Base-by-base conservation (phyloP, 1,140 invertebrate species). In the Papilio polytes region DNA sequence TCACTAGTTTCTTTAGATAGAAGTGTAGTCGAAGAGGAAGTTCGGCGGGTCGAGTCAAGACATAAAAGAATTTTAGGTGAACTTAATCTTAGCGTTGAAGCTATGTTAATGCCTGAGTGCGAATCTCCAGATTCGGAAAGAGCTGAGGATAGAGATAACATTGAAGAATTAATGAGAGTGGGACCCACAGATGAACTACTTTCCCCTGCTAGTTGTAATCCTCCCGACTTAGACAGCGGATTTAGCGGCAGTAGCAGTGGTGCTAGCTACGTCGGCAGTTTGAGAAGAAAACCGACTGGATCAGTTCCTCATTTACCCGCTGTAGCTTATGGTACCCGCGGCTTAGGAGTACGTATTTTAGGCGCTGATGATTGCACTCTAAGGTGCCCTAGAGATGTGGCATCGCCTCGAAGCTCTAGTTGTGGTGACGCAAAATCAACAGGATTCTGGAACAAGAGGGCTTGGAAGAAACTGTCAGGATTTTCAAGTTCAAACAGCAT, bases 71-170 rank as follows among this genome's bases (percentile, higher is more conserved):
- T 98, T 80, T 96, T 98, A 76, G 98, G 97, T 48, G 97, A 98
- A 90, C 94, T 98, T 56, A 98, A 98, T 95, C 95, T 98, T 48
- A 97, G 98, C 84, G 97, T 98, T 46, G 98, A 98, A 94, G 97
- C 97, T 66, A 98, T 98, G 98, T 93, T 98, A 77, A 98, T 98
- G 97, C 97, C 97, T 15, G 96, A 95, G 89, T 95, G 89, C 85
- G 93, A 93, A 89, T 92, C 91, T n/a, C 92, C 91, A 74, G 93
- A 92, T 90, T 94, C 91, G 12, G 92, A 95, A 83, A 89, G 94
- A 70, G 94, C 93, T 20, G 94, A 96, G 90, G 93, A 36, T 36
- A 91, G 96, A 92, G 93, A 96, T 89, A 93, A 96, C 87, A 92
- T 97, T 80, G 97, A 97, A 87, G 97, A 97, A 92, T 90, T 97